Evolutionary conservation across 2,113 vertebrate species (phyloP), one percentile per base, ranked within the genome.

Genomic region (Gobio gobio): DNA sequence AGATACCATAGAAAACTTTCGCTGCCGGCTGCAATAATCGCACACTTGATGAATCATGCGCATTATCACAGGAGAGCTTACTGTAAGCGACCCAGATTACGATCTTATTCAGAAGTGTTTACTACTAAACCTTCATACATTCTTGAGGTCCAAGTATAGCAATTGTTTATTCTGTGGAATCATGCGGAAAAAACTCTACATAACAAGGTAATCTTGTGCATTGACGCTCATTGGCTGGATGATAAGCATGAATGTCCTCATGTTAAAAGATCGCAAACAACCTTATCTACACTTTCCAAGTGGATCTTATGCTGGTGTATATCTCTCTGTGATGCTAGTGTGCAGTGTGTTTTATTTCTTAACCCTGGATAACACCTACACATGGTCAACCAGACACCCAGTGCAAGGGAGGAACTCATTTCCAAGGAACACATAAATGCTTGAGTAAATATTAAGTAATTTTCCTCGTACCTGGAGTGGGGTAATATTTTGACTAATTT

Each of bases 221-320:
- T 40, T 85, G 29, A 86, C 54, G 88, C 83, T 88, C 78, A 83
- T 85, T 74, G 78, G 73, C 33, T 81, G 78, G 33, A 78, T 85
- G 6, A 56, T 77, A 83, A 85, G 66, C 49, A 26, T 73, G 54
- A 78, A 85, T 49, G 24, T 90, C 90, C 66, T 61, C 68, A 24
- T 89, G 87, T 89, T 79, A 86, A 92, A 86, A 86, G 85, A 87
- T 87, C 33, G 40, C 51, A 76, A 76, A 90, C 88, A 88, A 40
- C 14, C 70, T 90, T 91, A 92, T 93, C 93, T 88, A 83, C 89
- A 92, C 90, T 89, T 89, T 86, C 88, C 83, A 91, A 90, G 90
- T 89, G n/a, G n/a, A 29, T 78, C 45, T 74, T 86, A 89, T 89
- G 86, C 83, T 83, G 88, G 88, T 84, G 87, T 88, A 70, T 10